Evolutionary conservation across 2,797 vertebrate genomes (phyloP), one percentile per base, ranked within the genome.

Genomic region (Hoplostethus atlanticus): DNA sequence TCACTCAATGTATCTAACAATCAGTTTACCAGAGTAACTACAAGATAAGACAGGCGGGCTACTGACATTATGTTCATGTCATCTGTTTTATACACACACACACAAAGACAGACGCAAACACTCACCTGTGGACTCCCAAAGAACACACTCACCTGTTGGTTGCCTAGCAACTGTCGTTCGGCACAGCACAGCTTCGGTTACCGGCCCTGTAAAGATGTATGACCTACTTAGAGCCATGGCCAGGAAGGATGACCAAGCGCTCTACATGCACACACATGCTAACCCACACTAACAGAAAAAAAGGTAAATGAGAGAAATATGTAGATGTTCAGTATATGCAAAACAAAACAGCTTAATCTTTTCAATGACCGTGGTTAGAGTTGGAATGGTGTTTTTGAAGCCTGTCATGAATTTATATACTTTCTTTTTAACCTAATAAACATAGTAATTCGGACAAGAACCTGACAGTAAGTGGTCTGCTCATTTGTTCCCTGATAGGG

Each of bases 131-230:
- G 53, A 64, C 54, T 17, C 36, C 52, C 8, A 56, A 44, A 9
- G n/a, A 64, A 56, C 46, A 55, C 51, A 50, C 56, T 75, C 81
- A 86, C 77, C 91, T 91, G 82, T 94, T 87, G 86, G 95, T 97
- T 95, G 86, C 95, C 94, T 91, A 92, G 96, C 88, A 91, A 95
- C 94, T 48, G 72, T 60, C 77, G 84, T 21, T 88, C 89, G 79
- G 90, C 73, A 90, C 90, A 88, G 92, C 80, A 88, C 80, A 89
- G 94, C 95, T 99, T 94, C 3, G 82, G 94, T 99, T 97, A 94
- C 96, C 86, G 80, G 73, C 91, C 92, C 92, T 96, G 95, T 95
- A 97, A 98, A 94, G 95, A 96, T 97, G 95, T 78, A 98, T 96
- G 87, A 93, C 77, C 74, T 78, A 65, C 0, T 3, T n/a, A 63